These are phyloP conservation scores for Pseudorhombus dupliciocellatus DNA, from an alignment of 2,113 vertebrate species.

Conservation along the genomic window DNA sequence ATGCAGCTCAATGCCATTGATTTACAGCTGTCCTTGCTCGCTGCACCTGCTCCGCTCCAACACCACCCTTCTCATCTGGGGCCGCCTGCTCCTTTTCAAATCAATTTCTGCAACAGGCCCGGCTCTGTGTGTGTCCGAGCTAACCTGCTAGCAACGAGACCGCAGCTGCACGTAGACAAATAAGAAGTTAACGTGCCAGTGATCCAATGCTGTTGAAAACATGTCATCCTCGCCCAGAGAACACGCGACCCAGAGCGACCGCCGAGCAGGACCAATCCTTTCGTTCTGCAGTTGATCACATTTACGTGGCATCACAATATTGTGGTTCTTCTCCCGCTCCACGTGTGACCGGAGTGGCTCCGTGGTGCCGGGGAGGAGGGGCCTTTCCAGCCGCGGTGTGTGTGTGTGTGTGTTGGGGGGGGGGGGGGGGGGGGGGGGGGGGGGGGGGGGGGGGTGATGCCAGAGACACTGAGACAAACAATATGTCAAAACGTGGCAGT, in stretches of 20 bases:
- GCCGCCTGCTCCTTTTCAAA: constrained; percentile 53
- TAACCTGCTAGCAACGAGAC: too few species aligned
- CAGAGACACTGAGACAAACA: constrained; percentile 63
- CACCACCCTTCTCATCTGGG: constrained; percentile 41
- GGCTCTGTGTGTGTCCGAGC: constrained; percentile 11
- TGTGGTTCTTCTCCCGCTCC: constrained; percentile 37
- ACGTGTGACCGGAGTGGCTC: constrained; percentile 49
- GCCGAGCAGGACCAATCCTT: constrained; percentile 29
- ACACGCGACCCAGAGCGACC: constrained; percentile 4
- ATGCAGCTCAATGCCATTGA: constrained; percentile 55
- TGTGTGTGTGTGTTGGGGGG: too few species aligned
- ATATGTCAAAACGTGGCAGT: constrained; percentile 51
- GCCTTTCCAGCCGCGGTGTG: too few species aligned
- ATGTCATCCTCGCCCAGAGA: constrained; percentile 16
- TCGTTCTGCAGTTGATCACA: constrained; percentile 57
- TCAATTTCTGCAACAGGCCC: constrained; percentile 39
- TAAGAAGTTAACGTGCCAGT: constrained; percentile 26
- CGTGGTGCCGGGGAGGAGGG: too few species aligned
- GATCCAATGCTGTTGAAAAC: constrained; percentile 44
- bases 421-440: too few species aligned
- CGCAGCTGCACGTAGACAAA: constrained; percentile 38
- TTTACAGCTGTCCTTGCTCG: constrained; percentile 57
- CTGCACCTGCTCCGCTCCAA: constrained; percentile 37
- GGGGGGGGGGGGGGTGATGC: too few species aligned
- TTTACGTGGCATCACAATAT: constrained; percentile 28